Evolutionary conservation across 2,888 invertebrate species (phyloP).

Genomic region (Eustalomyia histrio): DNA sequence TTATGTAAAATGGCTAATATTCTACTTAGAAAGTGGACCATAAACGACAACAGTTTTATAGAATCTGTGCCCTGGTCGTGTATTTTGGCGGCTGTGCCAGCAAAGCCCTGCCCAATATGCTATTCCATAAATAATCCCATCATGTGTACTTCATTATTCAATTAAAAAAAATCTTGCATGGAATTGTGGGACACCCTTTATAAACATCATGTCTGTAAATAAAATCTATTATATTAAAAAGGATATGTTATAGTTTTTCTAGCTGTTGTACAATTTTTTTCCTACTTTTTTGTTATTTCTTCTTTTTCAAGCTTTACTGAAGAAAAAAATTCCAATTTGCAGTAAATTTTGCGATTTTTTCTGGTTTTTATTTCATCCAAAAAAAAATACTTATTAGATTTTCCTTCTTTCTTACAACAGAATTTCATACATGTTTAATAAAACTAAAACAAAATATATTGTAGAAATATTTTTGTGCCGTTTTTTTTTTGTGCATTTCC

Average conservation of each 20-base stretch:
- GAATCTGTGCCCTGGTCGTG: no score
- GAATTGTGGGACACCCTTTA: no score
- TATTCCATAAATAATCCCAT: no score
- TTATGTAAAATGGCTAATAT: no score
- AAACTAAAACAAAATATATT: conserved; percentile 16
- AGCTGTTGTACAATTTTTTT: background rate
- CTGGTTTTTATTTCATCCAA: conserved; percentile 55
- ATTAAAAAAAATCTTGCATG: no score
- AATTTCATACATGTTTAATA: conserved; percentile 22
- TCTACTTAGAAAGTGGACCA: no score
- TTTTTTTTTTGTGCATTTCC: conserved; percentile 6
- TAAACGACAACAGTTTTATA: no score
- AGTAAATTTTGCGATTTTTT: conserved; percentile 78
- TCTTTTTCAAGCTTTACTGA: conserved; percentile 15
- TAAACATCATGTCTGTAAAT: conserved; percentile 12
- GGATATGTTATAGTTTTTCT: conserved; percentile 59
- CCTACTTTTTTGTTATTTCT: background rate
- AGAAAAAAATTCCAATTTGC: conserved; percentile 77
- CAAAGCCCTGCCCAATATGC: no score
- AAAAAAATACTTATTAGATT: conserved; percentile 29
- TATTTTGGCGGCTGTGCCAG: no score
- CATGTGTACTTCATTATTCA: no score
- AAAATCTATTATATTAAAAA: conserved; percentile 51
- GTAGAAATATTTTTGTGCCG: conserved; percentile 19
- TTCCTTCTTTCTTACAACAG: conserved; percentile 25